phyloP scores from a whole-genome alignment of 1,140 invertebrate genomes.

The Palaemon carinicauda region DNA sequence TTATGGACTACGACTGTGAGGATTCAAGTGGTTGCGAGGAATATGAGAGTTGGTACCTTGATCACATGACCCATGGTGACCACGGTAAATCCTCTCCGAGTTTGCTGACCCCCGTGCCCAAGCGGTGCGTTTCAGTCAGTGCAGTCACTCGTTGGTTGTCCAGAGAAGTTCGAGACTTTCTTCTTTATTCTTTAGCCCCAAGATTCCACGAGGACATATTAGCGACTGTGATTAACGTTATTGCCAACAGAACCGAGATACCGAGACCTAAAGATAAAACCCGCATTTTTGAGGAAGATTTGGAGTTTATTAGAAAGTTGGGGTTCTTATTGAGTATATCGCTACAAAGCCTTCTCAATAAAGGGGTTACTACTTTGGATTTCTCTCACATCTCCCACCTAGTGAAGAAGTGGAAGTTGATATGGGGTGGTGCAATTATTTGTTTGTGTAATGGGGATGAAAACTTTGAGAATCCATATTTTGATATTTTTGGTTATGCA shows the following conservation, averaged over 20 bases:
- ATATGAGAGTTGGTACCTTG: conserved; percentile 11
- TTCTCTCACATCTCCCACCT: conserved; percentile 28
- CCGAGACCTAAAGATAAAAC: conserved; percentile 25
- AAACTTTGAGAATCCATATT: conserved; percentile 16
- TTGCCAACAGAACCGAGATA: conserved; percentile 18
- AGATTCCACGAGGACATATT: conserved; percentile 33
- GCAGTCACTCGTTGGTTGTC: conserved; percentile 5
- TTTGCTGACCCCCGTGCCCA: neutral
- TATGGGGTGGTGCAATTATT: conserved; percentile 14
- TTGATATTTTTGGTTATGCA: conserved; percentile 38
- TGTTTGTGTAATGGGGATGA: neutral
- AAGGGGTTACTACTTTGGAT: conserved; percentile 33
- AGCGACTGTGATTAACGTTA: conserved; percentile 12
- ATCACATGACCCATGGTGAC: neutral
- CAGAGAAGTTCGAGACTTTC: conserved; percentile 5
- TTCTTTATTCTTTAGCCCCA: neutral
- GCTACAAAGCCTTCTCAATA: conserved; percentile 22
- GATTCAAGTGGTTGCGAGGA: neutral
- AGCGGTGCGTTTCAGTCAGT: conserved; percentile 4
- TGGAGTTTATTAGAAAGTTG: conserved; percentile 21
- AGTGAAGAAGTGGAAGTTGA: conserved; percentile 33
- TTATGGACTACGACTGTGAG: neutral
- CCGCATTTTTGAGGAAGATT: conserved; percentile 33
- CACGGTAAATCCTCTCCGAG: neutral
- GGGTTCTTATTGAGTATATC: conserved; percentile 14